Evolutionary conservation across 2,797 vertebrate genomes (phyloP).

Genomic region (Vultur gryphus): DNA sequence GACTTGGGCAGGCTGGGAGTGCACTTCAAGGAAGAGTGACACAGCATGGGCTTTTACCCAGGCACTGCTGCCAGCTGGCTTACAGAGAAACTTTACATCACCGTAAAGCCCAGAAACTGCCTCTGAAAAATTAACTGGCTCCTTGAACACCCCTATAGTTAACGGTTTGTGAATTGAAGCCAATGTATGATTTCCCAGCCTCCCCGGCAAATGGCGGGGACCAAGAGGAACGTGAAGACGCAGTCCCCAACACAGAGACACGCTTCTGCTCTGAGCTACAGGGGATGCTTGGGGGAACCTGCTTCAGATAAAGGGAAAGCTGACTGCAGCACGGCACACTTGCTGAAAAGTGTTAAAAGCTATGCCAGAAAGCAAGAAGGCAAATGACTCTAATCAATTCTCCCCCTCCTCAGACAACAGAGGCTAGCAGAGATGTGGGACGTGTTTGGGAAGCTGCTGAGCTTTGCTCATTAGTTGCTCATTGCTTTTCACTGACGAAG

Average conservation of each 20-base stretch:
- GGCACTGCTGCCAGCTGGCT: slow-evolving; percentile 40
- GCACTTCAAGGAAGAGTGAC: slow-evolving; percentile 38
- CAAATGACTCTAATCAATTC: background rate
- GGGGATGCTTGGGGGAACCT: background rate
- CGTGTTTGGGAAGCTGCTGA: background rate
- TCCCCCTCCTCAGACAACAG: background rate
- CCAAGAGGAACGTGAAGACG: background rate
- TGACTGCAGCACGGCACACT: background rate
- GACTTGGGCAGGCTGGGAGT: background rate
- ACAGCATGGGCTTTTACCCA: slow-evolving; percentile 14
- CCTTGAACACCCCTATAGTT: background rate
- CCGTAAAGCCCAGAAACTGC: slow-evolving; percentile 23
- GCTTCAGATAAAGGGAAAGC: background rate
- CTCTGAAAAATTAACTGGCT: background rate
- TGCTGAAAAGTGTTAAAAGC: background rate
- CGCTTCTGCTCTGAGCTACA: background rate
- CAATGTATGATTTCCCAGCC: background rate
- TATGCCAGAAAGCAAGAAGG: background rate
- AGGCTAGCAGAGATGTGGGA: background rate
- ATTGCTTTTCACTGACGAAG: background rate
- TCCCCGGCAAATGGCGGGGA: background rate
- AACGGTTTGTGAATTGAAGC: background rate
- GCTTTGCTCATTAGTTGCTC: background rate
- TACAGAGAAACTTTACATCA: background rate
- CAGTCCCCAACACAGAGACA: accelerated